A percentile compares a stretch with the other conserved stretches of the same genome.
These are phyloP conservation scores for Cosmopolites sordidus DNA, from an alignment of 2,888 invertebrate species.

Conservation along the genomic window DNA sequence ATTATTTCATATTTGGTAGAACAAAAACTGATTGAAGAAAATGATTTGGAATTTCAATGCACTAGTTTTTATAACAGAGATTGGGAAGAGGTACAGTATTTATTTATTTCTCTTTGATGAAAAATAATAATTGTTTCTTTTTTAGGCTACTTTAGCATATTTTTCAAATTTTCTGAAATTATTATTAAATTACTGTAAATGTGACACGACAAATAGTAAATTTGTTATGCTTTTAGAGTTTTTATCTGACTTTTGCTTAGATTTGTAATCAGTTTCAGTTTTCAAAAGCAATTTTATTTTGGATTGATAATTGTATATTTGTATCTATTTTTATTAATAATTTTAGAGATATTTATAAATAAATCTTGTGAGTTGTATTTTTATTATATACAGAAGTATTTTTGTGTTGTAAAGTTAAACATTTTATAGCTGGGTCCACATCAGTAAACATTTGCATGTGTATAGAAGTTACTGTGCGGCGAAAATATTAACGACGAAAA, in stretches of 20 bases:
- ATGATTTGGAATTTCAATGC: slow-evolving; percentile 62
- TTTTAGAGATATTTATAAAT: too few species aligned
- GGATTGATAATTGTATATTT: too few species aligned
- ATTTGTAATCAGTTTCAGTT: slow-evolving; percentile 32
- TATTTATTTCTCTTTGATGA: slow-evolving; percentile 1
- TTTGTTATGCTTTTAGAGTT: slow-evolving; percentile 39
- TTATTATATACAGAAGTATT: too few species aligned
- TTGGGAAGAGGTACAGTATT: slow-evolving; percentile 51
- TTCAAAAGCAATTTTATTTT: too few species aligned
- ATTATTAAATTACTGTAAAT: slow-evolving; percentile 29
- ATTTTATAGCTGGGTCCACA: too few species aligned
- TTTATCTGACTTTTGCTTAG: slow-evolving; percentile 39
- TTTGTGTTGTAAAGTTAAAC: too few species aligned
- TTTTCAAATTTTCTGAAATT: slow-evolving; percentile 35
- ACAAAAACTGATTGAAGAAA: slow-evolving; percentile 55
- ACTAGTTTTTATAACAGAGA: slow-evolving; percentile 63
- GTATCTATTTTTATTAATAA: too few species aligned
- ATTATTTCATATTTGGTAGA: slow-evolving; percentile 48
- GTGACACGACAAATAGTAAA: slow-evolving; percentile 27
- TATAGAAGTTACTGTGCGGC: too few species aligned
- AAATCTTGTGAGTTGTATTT: too few species aligned
- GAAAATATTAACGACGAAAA: too few species aligned
- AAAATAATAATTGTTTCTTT: slow-evolving; percentile 23
- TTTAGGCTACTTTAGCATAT: slow-evolving; percentile 33
- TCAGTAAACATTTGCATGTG: too few species aligned